A percentile compares a stretch with the other conserved stretches of the same genome.
Conservation (phyloP, 2,888 invertebrate genomes). For the Dyspetes luteomarginatus region DNA sequence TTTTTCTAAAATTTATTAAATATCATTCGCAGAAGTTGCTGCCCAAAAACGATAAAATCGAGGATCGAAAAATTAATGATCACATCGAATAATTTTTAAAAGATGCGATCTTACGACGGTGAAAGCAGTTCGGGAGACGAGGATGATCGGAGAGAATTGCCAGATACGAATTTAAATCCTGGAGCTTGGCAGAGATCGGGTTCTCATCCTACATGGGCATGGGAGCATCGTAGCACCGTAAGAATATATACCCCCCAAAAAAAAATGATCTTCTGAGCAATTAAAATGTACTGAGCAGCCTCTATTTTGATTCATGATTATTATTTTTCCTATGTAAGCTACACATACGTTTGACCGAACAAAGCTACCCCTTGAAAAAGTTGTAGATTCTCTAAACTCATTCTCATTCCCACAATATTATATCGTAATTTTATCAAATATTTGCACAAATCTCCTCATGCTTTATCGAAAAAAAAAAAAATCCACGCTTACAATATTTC, state of each 20-base stretch:
- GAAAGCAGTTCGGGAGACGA: constrained; percentile 82
- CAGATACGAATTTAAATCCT: constrained; percentile 78
- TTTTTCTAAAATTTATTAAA: too few relatives aligned
- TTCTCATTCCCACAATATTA: too few relatives aligned
- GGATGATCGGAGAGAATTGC: constrained; percentile 80
- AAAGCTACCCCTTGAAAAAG: too few relatives aligned
- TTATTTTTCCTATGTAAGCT: too few relatives aligned
- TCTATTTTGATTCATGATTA: too few relatives aligned
- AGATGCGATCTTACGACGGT: constrained; percentile 82
- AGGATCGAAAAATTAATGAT: not conserved
- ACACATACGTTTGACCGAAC: too few relatives aligned
- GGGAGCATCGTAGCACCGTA: constrained; percentile 81
- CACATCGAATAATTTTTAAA: not conserved
- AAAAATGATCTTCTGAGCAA: not conserved
- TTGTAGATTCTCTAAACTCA: too few relatives aligned
- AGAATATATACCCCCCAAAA: constrained; percentile 47
- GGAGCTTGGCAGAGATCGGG: constrained; percentile 80
- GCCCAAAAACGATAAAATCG: not conserved
- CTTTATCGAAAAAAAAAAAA: too few relatives aligned
- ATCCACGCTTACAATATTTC: too few relatives aligned
- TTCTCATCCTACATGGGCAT: constrained; percentile 81
- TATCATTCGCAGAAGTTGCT: not conserved
- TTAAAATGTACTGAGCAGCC: not conserved
- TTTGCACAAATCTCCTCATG: too few relatives aligned
- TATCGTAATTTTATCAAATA: too few relatives aligned